These are phyloP conservation scores for Rhodinocichla rosea DNA, from an alignment of 2,113 vertebrate genomes.

Conservation along the genomic window DNA sequence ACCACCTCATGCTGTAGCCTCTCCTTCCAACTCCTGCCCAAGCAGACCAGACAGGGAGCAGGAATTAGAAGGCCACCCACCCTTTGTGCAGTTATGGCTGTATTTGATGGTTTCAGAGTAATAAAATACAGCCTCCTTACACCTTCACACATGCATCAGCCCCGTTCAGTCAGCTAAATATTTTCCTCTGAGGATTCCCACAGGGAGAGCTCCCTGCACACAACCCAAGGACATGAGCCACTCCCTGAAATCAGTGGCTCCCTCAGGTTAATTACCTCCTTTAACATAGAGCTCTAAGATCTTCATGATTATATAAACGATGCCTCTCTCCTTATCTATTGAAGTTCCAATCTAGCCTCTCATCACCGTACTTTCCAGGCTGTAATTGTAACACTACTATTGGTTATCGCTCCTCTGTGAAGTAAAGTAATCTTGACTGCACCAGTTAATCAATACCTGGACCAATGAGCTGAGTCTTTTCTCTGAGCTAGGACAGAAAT, in stretches of 20 bases:
- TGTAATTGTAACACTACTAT: slow-evolving; percentile 33
- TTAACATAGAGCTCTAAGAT: not conserved
- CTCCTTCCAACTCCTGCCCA: not conserved
- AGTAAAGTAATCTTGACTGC: slow-evolving; percentile 51
- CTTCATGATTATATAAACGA: not conserved
- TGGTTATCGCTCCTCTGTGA: not conserved
- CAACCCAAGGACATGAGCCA: not conserved
- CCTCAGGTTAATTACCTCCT: not conserved
- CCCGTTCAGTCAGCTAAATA: not conserved
- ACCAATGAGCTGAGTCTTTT: slow-evolving; percentile 27
- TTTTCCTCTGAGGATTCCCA: not conserved
- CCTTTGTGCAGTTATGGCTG: not conserved
- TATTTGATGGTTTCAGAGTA: not conserved
- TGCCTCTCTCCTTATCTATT: not conserved
- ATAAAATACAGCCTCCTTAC: not conserved
- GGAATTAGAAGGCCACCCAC: not conserved
- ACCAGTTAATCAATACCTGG: slow-evolving; percentile 56
- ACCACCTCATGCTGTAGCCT: not conserved
- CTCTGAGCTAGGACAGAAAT: slow-evolving; percentile 14
- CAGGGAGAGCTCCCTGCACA: rapidly evolving
- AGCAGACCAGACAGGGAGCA: not conserved
- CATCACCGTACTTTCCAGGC: not conserved
- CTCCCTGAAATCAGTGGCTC: not conserved
- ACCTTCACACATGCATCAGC: not conserved
- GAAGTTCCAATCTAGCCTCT: not conserved